These are phyloP conservation scores for Ficedula albicollis DNA, from an alignment of 2,797 vertebrate species.

Conservation along the genomic window DNA sequence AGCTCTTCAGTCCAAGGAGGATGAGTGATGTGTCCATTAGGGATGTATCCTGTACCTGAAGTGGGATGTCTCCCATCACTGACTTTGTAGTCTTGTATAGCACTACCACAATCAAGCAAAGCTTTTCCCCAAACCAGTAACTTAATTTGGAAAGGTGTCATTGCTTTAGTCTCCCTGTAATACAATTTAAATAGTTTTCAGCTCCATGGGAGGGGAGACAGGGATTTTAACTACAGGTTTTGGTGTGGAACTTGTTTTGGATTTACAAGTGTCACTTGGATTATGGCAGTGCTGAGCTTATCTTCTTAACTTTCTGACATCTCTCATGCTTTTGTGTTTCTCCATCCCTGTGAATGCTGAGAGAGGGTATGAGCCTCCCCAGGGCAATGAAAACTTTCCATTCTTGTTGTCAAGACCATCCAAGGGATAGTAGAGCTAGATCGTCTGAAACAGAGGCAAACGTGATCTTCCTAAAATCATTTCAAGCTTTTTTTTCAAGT, in stretches of 20 bases:
- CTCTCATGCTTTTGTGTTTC: constrained; percentile 40
- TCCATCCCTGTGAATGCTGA: not conserved
- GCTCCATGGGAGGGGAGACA: not conserved
- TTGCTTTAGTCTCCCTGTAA: not conserved
- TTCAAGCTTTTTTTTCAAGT: constrained; percentile 31
- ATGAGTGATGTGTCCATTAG: not conserved
- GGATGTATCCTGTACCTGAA: not conserved
- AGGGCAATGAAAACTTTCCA: constrained; percentile 71
- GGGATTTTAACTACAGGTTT: constrained; percentile 5
- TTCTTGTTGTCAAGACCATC: constrained; percentile 63
- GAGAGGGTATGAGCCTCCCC: constrained; percentile 5
- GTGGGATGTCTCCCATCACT: not conserved
- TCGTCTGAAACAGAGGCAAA: constrained; percentile 60
- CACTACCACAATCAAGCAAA: not conserved
- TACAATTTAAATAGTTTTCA: not conserved
- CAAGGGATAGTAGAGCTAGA: constrained; percentile 45
- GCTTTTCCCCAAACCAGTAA: not conserved
- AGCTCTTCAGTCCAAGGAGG: not conserved
- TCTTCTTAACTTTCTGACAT: constrained; percentile 30
- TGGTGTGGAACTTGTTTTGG: constrained; percentile 44
- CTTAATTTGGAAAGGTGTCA: not conserved
- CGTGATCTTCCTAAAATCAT: constrained; percentile 47
- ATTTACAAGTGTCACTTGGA: constrained; percentile 40
- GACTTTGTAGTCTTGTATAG: not conserved
- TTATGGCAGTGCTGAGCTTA: constrained; percentile 41